Percentiles rank a stretch among this genome's conserved stretches.
These are phyloP conservation scores for Gnathonemus longibarbis DNA, from an alignment of 2,113 vertebrate genomes.

Conservation along the genomic window DNA sequence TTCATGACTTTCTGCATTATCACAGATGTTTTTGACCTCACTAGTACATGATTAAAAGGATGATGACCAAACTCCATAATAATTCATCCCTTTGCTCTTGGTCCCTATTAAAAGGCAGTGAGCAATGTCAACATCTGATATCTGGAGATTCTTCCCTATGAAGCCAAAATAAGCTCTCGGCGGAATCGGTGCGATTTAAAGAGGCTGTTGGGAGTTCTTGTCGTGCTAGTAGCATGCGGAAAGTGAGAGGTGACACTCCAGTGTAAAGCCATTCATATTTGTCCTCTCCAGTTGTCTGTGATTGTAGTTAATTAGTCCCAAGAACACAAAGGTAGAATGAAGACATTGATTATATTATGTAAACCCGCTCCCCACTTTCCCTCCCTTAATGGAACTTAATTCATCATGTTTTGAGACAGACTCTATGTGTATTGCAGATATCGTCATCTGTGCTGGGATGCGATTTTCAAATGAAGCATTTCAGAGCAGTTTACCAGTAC, in stretches of 20 bases:
- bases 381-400: conserved; percentile 21
- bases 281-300: conserved; percentile 17
- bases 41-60: not conserved
- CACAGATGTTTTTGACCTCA: not conserved
- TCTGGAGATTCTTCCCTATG: not conserved
- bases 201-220: not conserved
- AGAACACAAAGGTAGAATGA: conserved; percentile 17
- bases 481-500: not conserved
- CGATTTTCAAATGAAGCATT: not conserved
- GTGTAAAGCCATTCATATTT: conserved; percentile 8
- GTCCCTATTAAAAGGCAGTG: not conserved
- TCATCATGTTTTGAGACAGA: conserved; percentile 15
- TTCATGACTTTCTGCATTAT: not conserved
- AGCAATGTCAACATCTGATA: not conserved
- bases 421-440: not conserved
- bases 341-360: conserved; percentile 28
- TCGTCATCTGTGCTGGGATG: not conserved
- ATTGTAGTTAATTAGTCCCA: conserved; percentile 24
- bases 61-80: not conserved
- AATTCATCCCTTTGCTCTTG: conserved; percentile 4
- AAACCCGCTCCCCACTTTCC: conserved; percentile 14
- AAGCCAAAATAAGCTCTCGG: not conserved
- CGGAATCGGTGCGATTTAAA: not conserved
- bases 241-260: not conserved
- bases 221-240: not conserved